Conservation (phyloP, 2,888 invertebrate genomes). For the Andrena bucephala region DNA sequence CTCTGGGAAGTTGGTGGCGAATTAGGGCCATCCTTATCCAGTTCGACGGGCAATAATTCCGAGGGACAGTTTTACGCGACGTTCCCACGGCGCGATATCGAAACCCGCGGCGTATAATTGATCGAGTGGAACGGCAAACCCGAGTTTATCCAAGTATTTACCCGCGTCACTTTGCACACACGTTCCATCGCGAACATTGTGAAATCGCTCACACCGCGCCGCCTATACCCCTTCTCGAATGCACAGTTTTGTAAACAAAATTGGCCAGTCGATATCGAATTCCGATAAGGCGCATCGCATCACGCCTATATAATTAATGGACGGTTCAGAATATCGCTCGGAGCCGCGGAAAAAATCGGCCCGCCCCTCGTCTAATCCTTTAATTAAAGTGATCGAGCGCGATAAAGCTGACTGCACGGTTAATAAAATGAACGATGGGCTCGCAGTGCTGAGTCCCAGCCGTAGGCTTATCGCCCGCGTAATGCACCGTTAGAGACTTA, state of each 20-base stretch:
- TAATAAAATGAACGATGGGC: neutral
- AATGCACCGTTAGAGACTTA: constrained; percentile 2
- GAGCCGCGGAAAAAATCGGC: constrained; percentile 1
- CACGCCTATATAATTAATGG: constrained; percentile 34
- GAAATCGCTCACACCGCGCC: constrained; percentile 5
- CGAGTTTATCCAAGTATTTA: neutral
- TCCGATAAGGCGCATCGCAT: constrained; percentile 34
- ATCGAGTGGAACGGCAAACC: constrained; percentile 1
- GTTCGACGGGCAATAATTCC: neutral
- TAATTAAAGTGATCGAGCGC: neutral
- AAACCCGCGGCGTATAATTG: neutral
- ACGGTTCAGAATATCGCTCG: constrained; percentile 18
- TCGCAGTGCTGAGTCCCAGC: neutral
- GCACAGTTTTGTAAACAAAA: constrained; percentile 46
- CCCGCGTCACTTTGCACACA: neutral
- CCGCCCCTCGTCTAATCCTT: neutral
- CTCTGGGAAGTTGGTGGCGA: neutral
- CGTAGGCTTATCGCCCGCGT: neutral
- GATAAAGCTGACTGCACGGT: constrained; percentile 12
- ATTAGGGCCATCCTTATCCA: neutral
- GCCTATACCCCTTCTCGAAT: neutral
- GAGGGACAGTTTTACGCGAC: neutral
- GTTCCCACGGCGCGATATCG: neutral
- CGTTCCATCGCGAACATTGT: constrained; percentile 11
- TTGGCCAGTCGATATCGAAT: constrained; percentile 42